Evolutionary conservation across 2,888 invertebrate species (phyloP).

Genomic region (Fragum sueziense): DNA sequence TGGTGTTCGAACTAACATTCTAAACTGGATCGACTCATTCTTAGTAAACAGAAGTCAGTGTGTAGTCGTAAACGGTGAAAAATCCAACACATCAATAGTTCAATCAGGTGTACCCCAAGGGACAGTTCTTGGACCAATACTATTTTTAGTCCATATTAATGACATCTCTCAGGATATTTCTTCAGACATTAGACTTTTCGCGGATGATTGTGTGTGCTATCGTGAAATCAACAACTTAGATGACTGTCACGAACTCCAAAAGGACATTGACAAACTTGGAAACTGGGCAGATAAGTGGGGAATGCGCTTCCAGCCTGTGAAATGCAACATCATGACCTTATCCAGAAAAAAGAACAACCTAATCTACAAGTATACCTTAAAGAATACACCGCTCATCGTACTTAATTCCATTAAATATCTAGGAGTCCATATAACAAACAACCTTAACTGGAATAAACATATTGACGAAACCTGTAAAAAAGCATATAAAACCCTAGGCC

Average conservation of each 20-base stretch:
- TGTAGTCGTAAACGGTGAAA: conserved; percentile 29
- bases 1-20: conserved; percentile 3
- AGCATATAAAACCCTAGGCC: no score
- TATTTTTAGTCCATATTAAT: no score
- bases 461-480: no score
- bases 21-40: conserved; percentile 26
- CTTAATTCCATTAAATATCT: no score
- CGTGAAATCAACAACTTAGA: background rate
- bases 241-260: background rate
- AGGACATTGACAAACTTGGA: background rate
- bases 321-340: conserved; percentile 20
- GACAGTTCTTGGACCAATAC: conserved; percentile 28
- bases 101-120: conserved; percentile 33
- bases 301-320: conserved; percentile 15
- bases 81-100: conserved; percentile 13
- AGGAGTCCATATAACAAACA: no score
- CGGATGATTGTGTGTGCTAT: conserved; percentile 9
- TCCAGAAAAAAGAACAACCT: conserved; percentile 1
- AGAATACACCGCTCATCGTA: no score
- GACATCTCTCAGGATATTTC: conserved; percentile 10
- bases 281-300: conserved; percentile 10
- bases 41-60: conserved; percentile 24
- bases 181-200: conserved; percentile 12
- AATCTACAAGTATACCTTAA: no score
- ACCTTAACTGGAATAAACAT: no score